Conservation (phyloP, 2,888 invertebrate genomes). For the Meganola albula region DNA sequence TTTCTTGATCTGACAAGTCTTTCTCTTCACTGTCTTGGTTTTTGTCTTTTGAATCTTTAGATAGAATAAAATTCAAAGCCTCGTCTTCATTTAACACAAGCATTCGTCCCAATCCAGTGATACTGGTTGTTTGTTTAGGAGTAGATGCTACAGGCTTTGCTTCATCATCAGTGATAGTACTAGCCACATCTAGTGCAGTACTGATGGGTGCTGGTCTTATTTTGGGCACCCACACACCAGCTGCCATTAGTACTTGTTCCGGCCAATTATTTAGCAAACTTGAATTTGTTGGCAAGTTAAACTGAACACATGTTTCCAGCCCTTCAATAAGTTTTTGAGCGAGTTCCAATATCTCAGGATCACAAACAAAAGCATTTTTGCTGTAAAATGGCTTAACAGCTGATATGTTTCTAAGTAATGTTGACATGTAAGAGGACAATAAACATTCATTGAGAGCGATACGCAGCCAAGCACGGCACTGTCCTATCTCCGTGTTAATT, state of each 20-base stretch:
- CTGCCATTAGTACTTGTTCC: constrained; percentile 86
- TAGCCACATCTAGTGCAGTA: constrained; percentile 88
- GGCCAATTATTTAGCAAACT: constrained; percentile 94
- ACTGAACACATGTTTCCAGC: constrained; percentile 84
- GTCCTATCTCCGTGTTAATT: constrained; percentile 92
- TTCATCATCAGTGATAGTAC: constrained; percentile 74
- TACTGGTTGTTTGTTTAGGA: constrained; percentile 48
- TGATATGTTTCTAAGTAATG: constrained; percentile 86
- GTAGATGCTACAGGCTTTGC: constrained; percentile 56
- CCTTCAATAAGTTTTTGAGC: constrained; percentile 86
- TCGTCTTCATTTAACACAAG: constrained; percentile 82
- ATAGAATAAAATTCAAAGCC: constrained; percentile 83
- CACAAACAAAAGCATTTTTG: constrained; percentile 88
- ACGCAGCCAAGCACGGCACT: constrained; percentile 94
- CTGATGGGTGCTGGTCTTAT: constrained; percentile 86
- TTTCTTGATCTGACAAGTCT: constrained; percentile 11
- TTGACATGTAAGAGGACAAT: constrained; percentile 90
- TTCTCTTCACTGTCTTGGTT: constrained; percentile 20
- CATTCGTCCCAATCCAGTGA: constrained; percentile 68
- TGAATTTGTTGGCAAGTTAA: constrained; percentile 88
- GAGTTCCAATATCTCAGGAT: constrained; percentile 87
- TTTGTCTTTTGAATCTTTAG: constrained; percentile 57
- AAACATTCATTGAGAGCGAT: constrained; percentile 92
- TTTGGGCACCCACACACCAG: constrained; percentile 91
- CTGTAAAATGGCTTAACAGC: constrained; percentile 90